Conservation (phyloP, 1,140 invertebrate species). For the Elymnias hypermnestra region DNA sequence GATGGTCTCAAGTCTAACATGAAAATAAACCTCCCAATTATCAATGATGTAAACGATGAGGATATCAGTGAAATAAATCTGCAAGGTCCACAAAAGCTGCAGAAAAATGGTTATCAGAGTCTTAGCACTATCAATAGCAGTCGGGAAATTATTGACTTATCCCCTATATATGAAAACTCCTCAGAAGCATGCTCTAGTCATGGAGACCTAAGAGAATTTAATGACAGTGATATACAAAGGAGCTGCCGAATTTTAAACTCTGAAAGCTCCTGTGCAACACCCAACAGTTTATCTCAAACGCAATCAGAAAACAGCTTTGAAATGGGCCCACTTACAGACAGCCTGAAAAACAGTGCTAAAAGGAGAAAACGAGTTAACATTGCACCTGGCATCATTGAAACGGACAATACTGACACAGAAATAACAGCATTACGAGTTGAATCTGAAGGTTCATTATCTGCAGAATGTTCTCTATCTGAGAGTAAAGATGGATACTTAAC, state of each 20-base stretch:
- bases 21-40: slow-evolving; percentile 72
- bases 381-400: slow-evolving; percentile 75
- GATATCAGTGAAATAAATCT: slow-evolving; percentile 48
- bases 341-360: slow-evolving; percentile 74
- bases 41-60: slow-evolving; percentile 70
- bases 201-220: slow-evolving; percentile 60
- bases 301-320: slow-evolving; percentile 74
- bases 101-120: slow-evolving; percentile 68
- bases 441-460: slow-evolving; percentile 66
- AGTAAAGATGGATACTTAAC: slow-evolving; percentile 77
- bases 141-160: slow-evolving; percentile 71
- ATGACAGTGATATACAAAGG: slow-evolving; percentile 58
- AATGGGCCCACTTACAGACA: slow-evolving; percentile 66
- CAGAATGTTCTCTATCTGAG: slow-evolving; percentile 61
- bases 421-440: slow-evolving; percentile 67
- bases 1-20: slow-evolving; percentile 73
- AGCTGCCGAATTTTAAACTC: slow-evolving; percentile 57
- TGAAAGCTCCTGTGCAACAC: slow-evolving; percentile 66
- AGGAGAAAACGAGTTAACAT: slow-evolving; percentile 80
- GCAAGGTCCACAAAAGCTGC: slow-evolving; percentile 37
- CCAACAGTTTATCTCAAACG: slow-evolving; percentile 70
- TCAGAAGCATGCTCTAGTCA: slow-evolving; percentile 73
- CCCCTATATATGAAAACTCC: slow-evolving; percentile 74
- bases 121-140: slow-evolving; percentile 54
- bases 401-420: slow-evolving; percentile 73